Base-by-base conservation (phyloP, 2,113 vertebrate species). In the Heterotilapia buettikoferi region DNA sequence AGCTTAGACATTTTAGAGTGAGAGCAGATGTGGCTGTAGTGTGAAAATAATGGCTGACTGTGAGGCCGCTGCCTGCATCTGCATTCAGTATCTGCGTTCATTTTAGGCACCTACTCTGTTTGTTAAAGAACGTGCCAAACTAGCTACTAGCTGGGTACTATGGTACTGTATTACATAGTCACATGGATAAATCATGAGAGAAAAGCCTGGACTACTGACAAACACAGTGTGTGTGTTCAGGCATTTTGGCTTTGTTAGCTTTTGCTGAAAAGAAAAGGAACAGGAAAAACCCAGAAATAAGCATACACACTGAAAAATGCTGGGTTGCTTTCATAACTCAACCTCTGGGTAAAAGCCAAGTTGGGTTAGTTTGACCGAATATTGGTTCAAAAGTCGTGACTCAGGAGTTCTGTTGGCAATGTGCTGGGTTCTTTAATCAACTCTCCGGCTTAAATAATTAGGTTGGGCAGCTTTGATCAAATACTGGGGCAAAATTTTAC, bases 151-250 rank as follows among this genome's bases (percentile, higher is more conserved):
- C 18, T 71, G 38, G 7, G 36, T 40, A 1, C 24, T 71, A 16
- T 43, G n/a, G 1, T 21, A 33, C 36, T 40, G 63, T 71, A 0
- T 43, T 43, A 38, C 6, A 68, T 3, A 68, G 33, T 21, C 9
- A 68, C 36, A 68, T 38, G 19, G 61, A 68, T 38, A 21, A 68
- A 5, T 38, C 61, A 21, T 40, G 36, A 68, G 19, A 19, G 31
- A 36, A 63, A 63, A 66, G 33, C 9, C 33, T 38, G 61, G 33
- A 38, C 33, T 66, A 66, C 33, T 29, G 31, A 38, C 18, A 36
- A 57, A 57, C 12, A 0, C 0, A 14, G 24, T 57, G 54, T 57
- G 54, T 5, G 56, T 16, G 7, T 57, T 59, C 13, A 29, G 56
- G 24, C 56, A 59, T 59, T 16, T 59, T 29, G 56, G 0, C 56